These are phyloP conservation scores for Atrina japonica DNA, from an alignment of 2,888 invertebrate species.

Conservation along the genomic window DNA sequence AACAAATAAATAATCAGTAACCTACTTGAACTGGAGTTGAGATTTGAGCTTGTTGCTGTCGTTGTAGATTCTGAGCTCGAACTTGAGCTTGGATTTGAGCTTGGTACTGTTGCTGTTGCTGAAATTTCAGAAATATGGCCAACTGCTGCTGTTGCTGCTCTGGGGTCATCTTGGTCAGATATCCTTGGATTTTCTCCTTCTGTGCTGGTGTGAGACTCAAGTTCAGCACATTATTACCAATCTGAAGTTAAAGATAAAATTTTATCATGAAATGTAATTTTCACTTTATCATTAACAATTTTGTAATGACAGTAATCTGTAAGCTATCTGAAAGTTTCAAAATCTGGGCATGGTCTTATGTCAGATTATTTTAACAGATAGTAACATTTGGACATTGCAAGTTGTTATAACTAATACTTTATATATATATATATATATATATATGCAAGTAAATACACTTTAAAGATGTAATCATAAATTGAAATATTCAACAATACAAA, in stretches of 20 bases:
- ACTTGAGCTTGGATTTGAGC: slow-evolving; percentile 57
- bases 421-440: no score
- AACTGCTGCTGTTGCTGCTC: slow-evolving; percentile 73
- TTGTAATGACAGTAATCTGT: no score
- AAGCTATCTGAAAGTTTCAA: no score
- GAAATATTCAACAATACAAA: no score
- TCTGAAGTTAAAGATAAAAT: slow-evolving; percentile 51
- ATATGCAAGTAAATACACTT: no score
- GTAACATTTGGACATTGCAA: no score
- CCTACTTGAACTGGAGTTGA: slow-evolving; percentile 29
- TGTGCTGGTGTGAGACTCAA: slow-evolving; percentile 75
- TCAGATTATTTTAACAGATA: no score
- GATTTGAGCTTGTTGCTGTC: slow-evolving; percentile 51
- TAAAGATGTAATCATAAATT: no score
- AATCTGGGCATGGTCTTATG: no score
- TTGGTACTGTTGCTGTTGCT: slow-evolving; percentile 65
- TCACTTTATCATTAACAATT: no score
- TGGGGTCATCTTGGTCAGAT: slow-evolving; percentile 69
- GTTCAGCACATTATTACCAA: slow-evolving; percentile 80
- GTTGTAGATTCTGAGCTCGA: slow-evolving; percentile 53
- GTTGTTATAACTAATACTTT: no score
- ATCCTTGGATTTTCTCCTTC: slow-evolving; percentile 69
- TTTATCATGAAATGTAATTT: background rate
- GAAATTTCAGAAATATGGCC: slow-evolving; percentile 65
- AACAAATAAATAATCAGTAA: no score